Base-by-base conservation (phyloP, 2,797 vertebrate species). In the Cyclura pinguis region DNA sequence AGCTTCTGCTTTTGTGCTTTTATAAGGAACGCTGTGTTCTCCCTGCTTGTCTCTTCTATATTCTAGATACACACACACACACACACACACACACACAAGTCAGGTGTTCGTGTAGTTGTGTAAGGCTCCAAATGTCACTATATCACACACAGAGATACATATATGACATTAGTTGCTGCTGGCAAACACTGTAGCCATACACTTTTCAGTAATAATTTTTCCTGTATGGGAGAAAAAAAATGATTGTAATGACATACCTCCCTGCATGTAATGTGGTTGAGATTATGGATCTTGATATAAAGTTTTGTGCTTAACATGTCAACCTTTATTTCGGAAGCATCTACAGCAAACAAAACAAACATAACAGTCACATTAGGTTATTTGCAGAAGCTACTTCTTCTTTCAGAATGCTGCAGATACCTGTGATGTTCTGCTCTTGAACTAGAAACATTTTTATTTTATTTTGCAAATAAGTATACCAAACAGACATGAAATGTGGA, bases 321-420 rank as follows among this genome's bases (percentile, higher is more conserved):
- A 93, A 3, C 32, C 32, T 94, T 92, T 91, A 85, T 93, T 84
- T 91, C 2, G 89, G 89, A 94, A 95, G 32, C 22, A 94, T n/a
- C 77, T 91, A 50, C 59, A 92, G 35, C 2, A 90, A 72, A 91
- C 90, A 64, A 29, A 74, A 74, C 72, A 38, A 74, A 74, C n/a
- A 74, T 27, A 32, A 14, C 83, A 83, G 59, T 87, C 74, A 87
- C 14, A 59, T 93, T 93, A 81, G 29, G 84, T 86, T 18, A 8
- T 89, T 88, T 81, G 0, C 24, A 92, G 57, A 55, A 89, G 1
- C 0, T 88, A 90, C 84, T 8, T 87, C 84, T 8, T 87, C 88
- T 91, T 80, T 92, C 62, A 24, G 10, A n/a, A 72, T 69, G 50
- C n/a, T 69, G n/a, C 22, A 29, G 52, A 35, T 69, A 67, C 29